Percentiles rank a stretch among this genome's conserved stretches.
Evolutionary conservation across 30 jellyfish, hydroid and myxozoan genomes (phyloP).

Genomic region (Chrysaora quinquecirrha): DNA sequence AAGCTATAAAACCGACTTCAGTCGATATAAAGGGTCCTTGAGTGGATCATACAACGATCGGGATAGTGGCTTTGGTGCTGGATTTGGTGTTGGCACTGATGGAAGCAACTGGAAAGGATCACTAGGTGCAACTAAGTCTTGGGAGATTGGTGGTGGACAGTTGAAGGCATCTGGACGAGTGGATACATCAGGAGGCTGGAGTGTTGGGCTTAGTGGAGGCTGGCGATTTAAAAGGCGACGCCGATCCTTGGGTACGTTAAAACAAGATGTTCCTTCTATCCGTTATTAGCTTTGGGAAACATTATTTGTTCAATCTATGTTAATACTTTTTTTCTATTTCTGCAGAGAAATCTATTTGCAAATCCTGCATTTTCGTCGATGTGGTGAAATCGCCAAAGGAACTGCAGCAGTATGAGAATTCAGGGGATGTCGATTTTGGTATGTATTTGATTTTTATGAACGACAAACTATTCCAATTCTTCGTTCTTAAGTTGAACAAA

Average conservation of each 20-base stretch:
- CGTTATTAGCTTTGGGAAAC: too few relatives aligned
- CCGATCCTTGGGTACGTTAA: background rate
- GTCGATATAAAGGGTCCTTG: too few relatives aligned
- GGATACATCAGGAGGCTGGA: background rate
- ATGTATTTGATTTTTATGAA: too few relatives aligned
- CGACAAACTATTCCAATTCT: background rate
- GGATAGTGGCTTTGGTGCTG: too few relatives aligned
- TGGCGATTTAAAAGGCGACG: background rate
- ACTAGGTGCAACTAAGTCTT: too few relatives aligned
- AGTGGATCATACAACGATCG: too few relatives aligned
- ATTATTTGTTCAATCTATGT: background rate
- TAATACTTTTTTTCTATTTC: background rate
- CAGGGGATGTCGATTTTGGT: background rate
- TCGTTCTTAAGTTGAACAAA: background rate
- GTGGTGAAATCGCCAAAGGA: background rate
- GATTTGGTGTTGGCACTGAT: too few relatives aligned
- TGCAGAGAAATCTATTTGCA: background rate
- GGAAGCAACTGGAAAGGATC: too few relatives aligned
- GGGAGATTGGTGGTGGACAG: background rate
- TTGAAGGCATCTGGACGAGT: background rate
- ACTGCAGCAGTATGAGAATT: background rate
- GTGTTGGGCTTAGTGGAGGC: background rate
- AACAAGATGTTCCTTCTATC: background rate
- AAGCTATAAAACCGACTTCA: too few relatives aligned
- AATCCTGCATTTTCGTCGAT: background rate